Percentiles rank a stretch among this genome's conserved stretches.
phyloP scores from a whole-genome alignment of 2,888 invertebrate species.

The Trachelus tabidus region DNA sequence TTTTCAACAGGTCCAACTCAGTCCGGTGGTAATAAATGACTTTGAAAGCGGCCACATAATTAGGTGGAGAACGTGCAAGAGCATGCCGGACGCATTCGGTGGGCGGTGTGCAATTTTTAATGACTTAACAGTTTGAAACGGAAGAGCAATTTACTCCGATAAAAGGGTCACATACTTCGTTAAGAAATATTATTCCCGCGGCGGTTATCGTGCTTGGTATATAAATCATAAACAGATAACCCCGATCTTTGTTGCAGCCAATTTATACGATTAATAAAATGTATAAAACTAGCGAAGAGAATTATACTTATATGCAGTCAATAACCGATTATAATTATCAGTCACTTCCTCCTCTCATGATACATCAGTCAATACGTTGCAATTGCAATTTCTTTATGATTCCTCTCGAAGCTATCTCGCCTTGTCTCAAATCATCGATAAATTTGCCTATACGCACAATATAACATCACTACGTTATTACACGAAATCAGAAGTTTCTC shows the following conservation, averaged over 20 bases:
- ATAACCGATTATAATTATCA: constrained; percentile 52
- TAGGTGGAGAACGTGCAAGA: constrained; percentile 18
- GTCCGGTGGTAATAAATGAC: constrained; percentile 47
- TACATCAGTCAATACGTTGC: neutral
- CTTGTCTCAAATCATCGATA: too few relatives aligned
- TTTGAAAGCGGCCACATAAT: constrained; percentile 29
- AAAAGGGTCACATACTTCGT: constrained; percentile 5
- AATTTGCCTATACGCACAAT: neutral
- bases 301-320: constrained; percentile 38
- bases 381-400: neutral
- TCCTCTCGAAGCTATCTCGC: neutral
- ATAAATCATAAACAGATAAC: neutral
- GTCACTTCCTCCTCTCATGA: constrained; percentile 30
- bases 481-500: neutral
- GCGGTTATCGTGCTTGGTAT: neutral
- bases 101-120: constrained; percentile 18
- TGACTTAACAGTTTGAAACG: constrained; percentile 23
- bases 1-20: constrained; percentile 27
- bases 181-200: neutral
- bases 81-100: neutral
- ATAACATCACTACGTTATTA: neutral
- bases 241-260: neutral
- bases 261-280: neutral
- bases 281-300: neutral
- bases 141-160: constrained; percentile 18